A percentile compares a stretch with the other conserved stretches of the same genome.
Evolutionary conservation across 2,888 invertebrate genomes (phyloP).

Genomic region (Drosophila diplacantha): DNA sequence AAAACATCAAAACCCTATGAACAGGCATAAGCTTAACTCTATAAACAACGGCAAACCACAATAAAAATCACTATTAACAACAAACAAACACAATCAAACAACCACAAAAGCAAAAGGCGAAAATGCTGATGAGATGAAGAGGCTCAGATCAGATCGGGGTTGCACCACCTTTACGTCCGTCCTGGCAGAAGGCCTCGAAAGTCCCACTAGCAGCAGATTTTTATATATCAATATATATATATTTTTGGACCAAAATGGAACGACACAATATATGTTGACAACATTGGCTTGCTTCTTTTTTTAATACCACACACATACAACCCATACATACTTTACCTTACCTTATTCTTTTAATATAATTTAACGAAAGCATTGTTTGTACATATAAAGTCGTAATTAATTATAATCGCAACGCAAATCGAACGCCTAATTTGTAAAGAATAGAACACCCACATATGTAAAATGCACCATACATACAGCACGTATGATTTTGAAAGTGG

Average conservation of each 20-base stretch:
- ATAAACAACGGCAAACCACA: conserved; percentile 43
- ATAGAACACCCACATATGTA: conserved; percentile 8
- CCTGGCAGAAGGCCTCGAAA: neutral
- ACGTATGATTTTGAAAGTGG: neutral
- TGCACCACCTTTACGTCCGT: neutral
- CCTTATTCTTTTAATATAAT: conserved; percentile 26
- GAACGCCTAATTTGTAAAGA: conserved; percentile 21
- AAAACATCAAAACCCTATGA: conserved; percentile 21
- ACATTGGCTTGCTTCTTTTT: conserved; percentile 28
- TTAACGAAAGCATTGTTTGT: conserved; percentile 40
- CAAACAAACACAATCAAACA: conserved; percentile 13
- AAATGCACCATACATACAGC: conserved; percentile 6
- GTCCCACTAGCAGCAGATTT: conserved; percentile 3
- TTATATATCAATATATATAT: conserved; percentile 1
- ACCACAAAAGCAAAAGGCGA: conserved; percentile 3
- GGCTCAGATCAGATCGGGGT: conserved; percentile 14
- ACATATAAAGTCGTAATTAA: conserved; percentile 45
- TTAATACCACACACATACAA: conserved; percentile 2
- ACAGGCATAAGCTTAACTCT: conserved; percentile 38
- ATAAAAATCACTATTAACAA: conserved; percentile 40
- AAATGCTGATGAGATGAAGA: conserved; percentile 1
- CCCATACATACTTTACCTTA: conserved; percentile 1
- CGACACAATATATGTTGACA: conserved; percentile 18
- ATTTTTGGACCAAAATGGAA: conserved; percentile 15
- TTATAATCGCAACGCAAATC: conserved; percentile 26